Base-by-base conservation (phyloP, 53 echinoderm and acorn worm species). In the Paracentrotus lividus region DNA sequence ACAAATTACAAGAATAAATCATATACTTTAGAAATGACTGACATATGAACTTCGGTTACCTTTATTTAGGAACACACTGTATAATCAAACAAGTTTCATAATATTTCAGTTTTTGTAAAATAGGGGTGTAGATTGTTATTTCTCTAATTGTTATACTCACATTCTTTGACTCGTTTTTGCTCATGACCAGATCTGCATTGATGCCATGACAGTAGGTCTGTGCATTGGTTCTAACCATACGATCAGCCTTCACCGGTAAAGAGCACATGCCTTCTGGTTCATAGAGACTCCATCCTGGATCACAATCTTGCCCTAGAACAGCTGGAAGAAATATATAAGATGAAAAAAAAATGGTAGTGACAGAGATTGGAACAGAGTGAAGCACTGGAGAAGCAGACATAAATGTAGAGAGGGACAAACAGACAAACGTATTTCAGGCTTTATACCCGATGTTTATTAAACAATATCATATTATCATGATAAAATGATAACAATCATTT, bases 161-260 rank as follows among this genome's bases (percentile, higher is more conserved):
- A 81, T 91, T 85, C 24, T 88, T 84, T 13, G 36, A 47, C 36
- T 77, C 32, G 32, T 44, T 59, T 47, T 60, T 65, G 49, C 90
- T 94, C 78, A 94, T 57, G 53, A 94, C 91, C 12, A 94, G 94
- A 32, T 94, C 91, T 61, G 81, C 94, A 32, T 90, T 81, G 20
- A 90, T 18, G 21, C 45, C 27, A 21, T 42, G 38, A 44, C 94
- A 94, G 43, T 43, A 77, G 27, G 60, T 42, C 64, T 85, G 33
- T 15, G 94, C 89, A 38, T 34, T 55, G 47, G 16, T 61, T 20
- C 65, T 32, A 7, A 34, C 56, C 60, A 26, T 13, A 9, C n/a
- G 10, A 12, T 38, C 36, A 44, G n/a, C 8, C n/a, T n/a, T n/a
- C 5, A 65, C 65, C 10, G 38, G 65, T 12, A 42, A 5, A 44